Evolutionary conservation across 64 coral and sea anemone genomes (phyloP).

Genomic region (Catalaphyllia jardinei): DNA sequence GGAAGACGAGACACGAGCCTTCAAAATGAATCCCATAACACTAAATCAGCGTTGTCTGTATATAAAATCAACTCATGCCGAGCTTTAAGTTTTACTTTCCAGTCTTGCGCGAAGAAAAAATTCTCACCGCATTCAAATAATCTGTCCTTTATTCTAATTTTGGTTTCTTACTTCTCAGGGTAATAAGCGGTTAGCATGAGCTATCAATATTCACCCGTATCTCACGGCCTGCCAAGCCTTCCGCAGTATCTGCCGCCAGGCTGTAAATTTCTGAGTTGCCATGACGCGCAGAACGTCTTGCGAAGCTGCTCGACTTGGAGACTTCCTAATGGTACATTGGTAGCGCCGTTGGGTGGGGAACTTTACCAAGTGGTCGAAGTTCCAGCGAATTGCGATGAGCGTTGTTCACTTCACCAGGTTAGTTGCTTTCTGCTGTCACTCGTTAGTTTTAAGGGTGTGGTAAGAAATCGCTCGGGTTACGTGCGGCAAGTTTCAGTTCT

Average conservation of each 20-base stretch:
- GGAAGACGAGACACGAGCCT: not conserved
- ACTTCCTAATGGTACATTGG: slow-evolving; percentile 78
- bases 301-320: slow-evolving; percentile 72
- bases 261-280: slow-evolving; percentile 78
- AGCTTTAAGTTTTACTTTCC: not conserved
- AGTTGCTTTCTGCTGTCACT: not conserved
- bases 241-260: slow-evolving; percentile 80
- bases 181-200: not conserved
- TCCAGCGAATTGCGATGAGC: slow-evolving; percentile 79
- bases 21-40: not conserved
- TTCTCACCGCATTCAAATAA: not conserved
- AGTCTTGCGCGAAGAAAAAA: not conserved
- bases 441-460: not conserved
- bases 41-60: too few species aligned
- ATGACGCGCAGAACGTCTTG: slow-evolving; percentile 73
- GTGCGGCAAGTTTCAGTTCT: not conserved
- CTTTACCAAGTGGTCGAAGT: slow-evolving; percentile 91
- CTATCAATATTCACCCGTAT: slow-evolving; percentile 21
- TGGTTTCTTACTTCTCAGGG: slow-evolving; percentile 2
- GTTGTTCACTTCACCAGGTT: slow-evolving; percentile 61
- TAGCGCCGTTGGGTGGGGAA: slow-evolving; percentile 78
- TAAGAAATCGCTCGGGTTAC: not conserved
- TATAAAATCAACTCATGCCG: not conserved
- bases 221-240: slow-evolving; percentile 42
- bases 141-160: not conserved